Base-by-base conservation (phyloP, 2,888 invertebrate genomes). In the Drosophila acutilabella region DNA sequence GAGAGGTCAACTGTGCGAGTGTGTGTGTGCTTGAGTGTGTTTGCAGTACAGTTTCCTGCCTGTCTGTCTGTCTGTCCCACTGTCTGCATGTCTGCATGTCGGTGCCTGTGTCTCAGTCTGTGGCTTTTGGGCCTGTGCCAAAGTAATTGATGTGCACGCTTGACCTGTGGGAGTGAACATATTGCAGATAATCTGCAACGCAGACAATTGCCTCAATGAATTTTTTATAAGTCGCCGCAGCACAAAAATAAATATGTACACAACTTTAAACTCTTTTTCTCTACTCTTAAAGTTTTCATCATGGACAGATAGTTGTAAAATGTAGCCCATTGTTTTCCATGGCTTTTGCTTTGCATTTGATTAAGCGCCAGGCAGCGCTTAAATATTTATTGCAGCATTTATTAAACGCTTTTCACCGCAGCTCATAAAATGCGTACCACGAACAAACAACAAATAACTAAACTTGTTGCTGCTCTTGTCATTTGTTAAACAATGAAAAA, bases 101-200 rank as follows among this genome's bases (percentile, higher is more conserved):
- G 20, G 42, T 62, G 64, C 71, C 77, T 68, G 62, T 51, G 56
- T 41, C 64, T 53, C 64, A 47, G 72, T 70, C 61, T 71, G 50
- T 68, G 66, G 70, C 71, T 85, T 76, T 76, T 78, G 78, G 76
- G 82, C 85, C 88, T 90, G 90, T 90, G 90, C 91, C 91, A 91
- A 91, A 87, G 89, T 91, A 91, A 91, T 91, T 91, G 90, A 91
- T 91, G 91, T 90, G 90, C 85, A 88, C 86, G 89, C 83, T 90
- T 91, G 90, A 91, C 91, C 90, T 90, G 90, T 90, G 86, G 90
- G 90, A 91, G 90, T 89, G 88, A 90, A 88, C 86, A 88, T 89
- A 89, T 91, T 89, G 90, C 89, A 90, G 90, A 90, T 90, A 90
- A 90, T 90, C 90, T 90, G 74, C 88, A 86, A 85, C 85, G 80